phyloP scores from a whole-genome alignment of 2,113 vertebrate genomes.

The Stigmatopora argus region DNA sequence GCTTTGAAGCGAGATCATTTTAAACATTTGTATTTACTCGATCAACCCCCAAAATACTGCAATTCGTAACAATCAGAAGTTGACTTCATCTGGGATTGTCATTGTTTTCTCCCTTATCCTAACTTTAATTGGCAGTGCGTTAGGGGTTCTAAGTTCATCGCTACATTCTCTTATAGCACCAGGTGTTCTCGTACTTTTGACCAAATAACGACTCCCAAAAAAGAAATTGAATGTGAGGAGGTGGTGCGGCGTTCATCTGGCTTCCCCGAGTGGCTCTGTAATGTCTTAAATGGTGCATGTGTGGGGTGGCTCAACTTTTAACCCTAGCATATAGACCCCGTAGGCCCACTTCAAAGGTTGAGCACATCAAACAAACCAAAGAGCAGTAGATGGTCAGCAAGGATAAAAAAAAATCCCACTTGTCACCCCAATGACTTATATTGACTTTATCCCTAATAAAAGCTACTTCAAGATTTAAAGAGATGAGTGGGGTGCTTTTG shows the following conservation, averaged over 20 bases:
- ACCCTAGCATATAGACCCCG: slow-evolving; percentile 61
- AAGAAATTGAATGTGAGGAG: slow-evolving; percentile 10
- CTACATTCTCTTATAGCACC: not conserved
- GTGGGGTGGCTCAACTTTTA: slow-evolving; percentile 56
- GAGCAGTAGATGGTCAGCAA: slow-evolving; percentile 49
- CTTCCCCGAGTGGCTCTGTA: slow-evolving; percentile 48
- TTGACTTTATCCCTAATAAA: slow-evolving; percentile 26
- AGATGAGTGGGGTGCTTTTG: not conserved
- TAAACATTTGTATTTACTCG: too few species aligned
- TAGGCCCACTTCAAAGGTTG: slow-evolving; percentile 60
- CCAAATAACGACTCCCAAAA: slow-evolving; percentile 1
- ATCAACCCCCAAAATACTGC: too few species aligned
- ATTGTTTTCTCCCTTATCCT: too few species aligned
- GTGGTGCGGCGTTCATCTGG: slow-evolving; percentile 51
- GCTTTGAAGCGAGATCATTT: too few species aligned
- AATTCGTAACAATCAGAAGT: too few species aligned
- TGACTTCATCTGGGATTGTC: too few species aligned
- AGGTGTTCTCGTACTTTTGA: not conserved
- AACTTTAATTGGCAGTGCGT: too few species aligned
- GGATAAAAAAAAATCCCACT: slow-evolving; percentile 52
- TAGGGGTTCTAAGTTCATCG: not conserved
- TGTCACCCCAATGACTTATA: slow-evolving; percentile 49
- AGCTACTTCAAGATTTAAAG: not conserved
- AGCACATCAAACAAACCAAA: slow-evolving; percentile 59
- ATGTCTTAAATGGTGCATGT: slow-evolving; percentile 42